A percentile compares a stretch with the other conserved stretches of the same genome.
phyloP scores from a whole-genome alignment of 2,888 invertebrate species.

The Trimorus sp. region DNA sequence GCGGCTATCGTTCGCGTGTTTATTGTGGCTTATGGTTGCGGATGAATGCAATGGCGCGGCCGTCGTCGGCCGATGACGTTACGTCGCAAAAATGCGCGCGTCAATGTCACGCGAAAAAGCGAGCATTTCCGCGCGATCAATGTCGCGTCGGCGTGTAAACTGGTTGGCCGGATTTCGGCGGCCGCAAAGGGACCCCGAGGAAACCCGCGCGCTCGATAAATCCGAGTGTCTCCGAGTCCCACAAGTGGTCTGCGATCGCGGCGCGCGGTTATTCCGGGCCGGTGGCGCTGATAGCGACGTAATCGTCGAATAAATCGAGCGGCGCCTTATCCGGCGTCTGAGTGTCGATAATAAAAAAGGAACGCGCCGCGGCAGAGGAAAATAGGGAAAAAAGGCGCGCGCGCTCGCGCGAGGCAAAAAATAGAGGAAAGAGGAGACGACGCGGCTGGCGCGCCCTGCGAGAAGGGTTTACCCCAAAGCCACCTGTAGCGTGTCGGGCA shows the following conservation, averaged over 20 bases:
- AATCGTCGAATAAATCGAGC: slow-evolving; percentile 65
- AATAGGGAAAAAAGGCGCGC: slow-evolving; percentile 25
- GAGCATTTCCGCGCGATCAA: too few species aligned
- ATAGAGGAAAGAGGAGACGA: slow-evolving; percentile 54
- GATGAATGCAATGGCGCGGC: slow-evolving; percentile 35
- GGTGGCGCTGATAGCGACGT: slow-evolving; percentile 57
- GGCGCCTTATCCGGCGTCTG: slow-evolving; percentile 62
- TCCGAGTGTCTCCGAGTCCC: slow-evolving; percentile 55
- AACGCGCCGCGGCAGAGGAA: not conserved
- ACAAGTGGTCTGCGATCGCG: slow-evolving; percentile 58
- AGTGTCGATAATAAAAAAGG: slow-evolving; percentile 50
- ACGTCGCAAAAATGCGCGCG: slow-evolving; percentile 23
- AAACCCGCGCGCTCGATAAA: slow-evolving; percentile 47
- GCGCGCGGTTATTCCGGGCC: slow-evolving; percentile 52
- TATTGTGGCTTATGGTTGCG: slow-evolving; percentile 36
- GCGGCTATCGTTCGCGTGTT: slow-evolving; percentile 21
- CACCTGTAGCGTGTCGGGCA: slow-evolving; percentile 66
- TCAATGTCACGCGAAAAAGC: slow-evolving; percentile 29
- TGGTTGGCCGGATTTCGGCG: too few species aligned
- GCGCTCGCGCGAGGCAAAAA: slow-evolving; percentile 24
- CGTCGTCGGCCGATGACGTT: slow-evolving; percentile 18
- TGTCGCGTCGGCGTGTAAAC: not conserved
- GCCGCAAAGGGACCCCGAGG: too few species aligned
- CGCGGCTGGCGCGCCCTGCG: slow-evolving; percentile 52
- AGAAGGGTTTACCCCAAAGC: slow-evolving; percentile 65